Conservation (phyloP, 2,888 invertebrate species). For the Eubasilissa splendida region DNA sequence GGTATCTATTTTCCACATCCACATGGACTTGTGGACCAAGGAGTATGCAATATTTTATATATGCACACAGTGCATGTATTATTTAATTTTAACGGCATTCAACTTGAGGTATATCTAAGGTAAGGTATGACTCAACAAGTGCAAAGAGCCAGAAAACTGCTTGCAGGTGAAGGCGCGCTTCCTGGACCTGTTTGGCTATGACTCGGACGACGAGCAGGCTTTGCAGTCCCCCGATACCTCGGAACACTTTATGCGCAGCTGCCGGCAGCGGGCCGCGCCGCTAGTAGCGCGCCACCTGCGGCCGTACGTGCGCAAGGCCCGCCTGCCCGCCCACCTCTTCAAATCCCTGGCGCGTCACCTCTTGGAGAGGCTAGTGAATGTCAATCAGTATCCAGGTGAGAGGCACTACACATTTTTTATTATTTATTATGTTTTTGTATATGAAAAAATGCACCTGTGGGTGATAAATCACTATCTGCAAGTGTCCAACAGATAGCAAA, state of each 20-base stretch:
- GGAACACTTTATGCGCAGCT: slow-evolving; percentile 70
- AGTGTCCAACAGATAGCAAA: too few species aligned
- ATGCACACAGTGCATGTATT: too few species aligned
- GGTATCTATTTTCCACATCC: too few species aligned
- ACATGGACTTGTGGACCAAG: too few species aligned
- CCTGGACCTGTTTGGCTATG: slow-evolving; percentile 69
- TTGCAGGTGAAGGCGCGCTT: slow-evolving; percentile 69
- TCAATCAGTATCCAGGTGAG: slow-evolving; percentile 73
- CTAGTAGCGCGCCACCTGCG: slow-evolving; percentile 77
- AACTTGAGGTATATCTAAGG: too few species aligned
- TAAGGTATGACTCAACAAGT: neutral
- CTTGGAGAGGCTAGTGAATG: slow-evolving; percentile 73
- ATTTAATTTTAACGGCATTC: too few species aligned
- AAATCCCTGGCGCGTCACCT: slow-evolving; percentile 76
- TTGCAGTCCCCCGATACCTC: slow-evolving; percentile 71
- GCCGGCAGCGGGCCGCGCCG: slow-evolving; percentile 74
- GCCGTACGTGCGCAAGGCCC: slow-evolving; percentile 75
- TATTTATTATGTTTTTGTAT: too few species aligned
- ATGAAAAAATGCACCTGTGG: too few species aligned
- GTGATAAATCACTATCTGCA: too few species aligned
- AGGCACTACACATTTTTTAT: neutral
- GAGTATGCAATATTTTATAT: too few species aligned
- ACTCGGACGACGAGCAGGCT: slow-evolving; percentile 71
- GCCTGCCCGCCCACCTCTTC: slow-evolving; percentile 75
- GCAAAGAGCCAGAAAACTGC: neutral